Base-by-base conservation (phyloP, 1,140 invertebrate genomes). In the Drosophila serrata region DNA sequence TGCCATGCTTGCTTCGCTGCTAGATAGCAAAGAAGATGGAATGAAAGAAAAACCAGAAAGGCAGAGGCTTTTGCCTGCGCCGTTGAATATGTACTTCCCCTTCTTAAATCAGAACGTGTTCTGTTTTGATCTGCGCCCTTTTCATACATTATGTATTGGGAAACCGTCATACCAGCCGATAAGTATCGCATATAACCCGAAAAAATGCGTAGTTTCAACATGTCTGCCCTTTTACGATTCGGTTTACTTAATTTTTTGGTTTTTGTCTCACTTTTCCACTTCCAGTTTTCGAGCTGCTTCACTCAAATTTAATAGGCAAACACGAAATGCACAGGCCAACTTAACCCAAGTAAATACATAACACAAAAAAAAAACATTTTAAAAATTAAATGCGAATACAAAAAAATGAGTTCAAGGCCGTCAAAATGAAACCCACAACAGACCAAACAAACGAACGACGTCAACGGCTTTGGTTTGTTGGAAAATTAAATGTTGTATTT, bases 381-480 rank as follows among this genome's bases (percentile, higher is more conserved):
- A 31, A 63, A 48, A 31, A 49, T 49, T 31, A 49, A 55, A 24
- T 55, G 13, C 39, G 27, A 61, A 65, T 46, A 43, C 46, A 43
- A 57, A 64, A 90, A 90, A 91, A 90, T 87, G 63, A 78, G 87
- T 91, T 90, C 87, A 90, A 90, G 87, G 87, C 75, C 87, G 55
- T 49, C 35, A 45, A 70, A 90, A 91, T 75, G 49, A 79, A 80
- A 78, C 86, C 75, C 76, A 56, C 81, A 86, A 61, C 58, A 37
- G 33, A 37, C 43, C 58, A 75, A 70, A 69, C 63, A 69, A 58
- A 65, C 39, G 37, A 56, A 46, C 40, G 33, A 60, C 59, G 58
- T 45, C 62, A 75, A 42, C 46, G 46, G 37, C 37, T 61, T 78
- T 67, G 46, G 73, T 67, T 69, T 67, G 45, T 19, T 43, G 78